phyloP scores from a whole-genome alignment of 53 echinoderm and acorn worm species.

The Actinopyga echinites region DNA sequence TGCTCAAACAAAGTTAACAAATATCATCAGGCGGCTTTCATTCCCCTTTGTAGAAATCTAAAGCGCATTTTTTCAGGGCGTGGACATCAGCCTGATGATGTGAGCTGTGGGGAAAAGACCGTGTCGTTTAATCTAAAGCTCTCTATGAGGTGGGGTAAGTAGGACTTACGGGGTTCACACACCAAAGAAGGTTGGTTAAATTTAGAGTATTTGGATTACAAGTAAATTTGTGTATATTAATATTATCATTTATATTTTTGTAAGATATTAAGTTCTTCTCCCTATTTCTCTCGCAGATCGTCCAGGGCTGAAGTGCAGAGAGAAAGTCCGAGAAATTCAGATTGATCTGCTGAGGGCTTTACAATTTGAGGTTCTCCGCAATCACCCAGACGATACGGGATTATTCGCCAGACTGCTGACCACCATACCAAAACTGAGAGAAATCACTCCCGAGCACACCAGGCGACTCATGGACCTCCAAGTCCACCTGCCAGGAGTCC shows the following conservation, averaged over 20 bases:
- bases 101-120: no score
- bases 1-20: no score
- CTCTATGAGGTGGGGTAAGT: no score
- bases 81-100: no score
- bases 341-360: constrained; percentile 83
- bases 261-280: background rate
- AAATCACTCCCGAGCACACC: constrained; percentile 96
- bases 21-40: no score
- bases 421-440: constrained; percentile 94
- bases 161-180: no score
- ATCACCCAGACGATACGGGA: constrained; percentile 85
- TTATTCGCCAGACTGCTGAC: constrained; percentile 86
- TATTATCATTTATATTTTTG: background rate
- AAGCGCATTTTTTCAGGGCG: no score
- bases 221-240: no score
- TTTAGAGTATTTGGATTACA: no score
- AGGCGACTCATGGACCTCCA: constrained; percentile 93
- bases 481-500: constrained; percentile 77
- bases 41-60: no score
- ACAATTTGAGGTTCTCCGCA: constrained; percentile 74
- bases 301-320: constrained; percentile 83
- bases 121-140: no score
- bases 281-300: constrained; percentile 65
- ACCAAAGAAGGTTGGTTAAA: no score
- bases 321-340: constrained; percentile 77